Base-by-base conservation (phyloP, 2,888 invertebrate genomes). In the Morinoia aosen region DNA sequence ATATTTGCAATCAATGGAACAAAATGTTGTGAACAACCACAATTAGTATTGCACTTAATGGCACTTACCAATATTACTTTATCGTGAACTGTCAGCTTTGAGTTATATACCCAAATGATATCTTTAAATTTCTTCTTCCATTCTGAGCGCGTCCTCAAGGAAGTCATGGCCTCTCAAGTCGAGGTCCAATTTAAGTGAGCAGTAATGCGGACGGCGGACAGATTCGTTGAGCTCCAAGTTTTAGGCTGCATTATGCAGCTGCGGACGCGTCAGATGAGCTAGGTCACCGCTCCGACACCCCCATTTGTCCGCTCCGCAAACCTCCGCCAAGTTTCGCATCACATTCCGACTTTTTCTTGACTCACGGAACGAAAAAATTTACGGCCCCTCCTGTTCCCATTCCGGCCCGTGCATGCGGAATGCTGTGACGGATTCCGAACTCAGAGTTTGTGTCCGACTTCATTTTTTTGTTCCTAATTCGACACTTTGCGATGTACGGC, bases 231-330 rank as follows among this genome's bases (percentile, higher is more conserved):
- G 58, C 93, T 90, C 90, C 76, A 76, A 90, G 48, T 48, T 90
- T 90, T 57, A 48, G 93, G 56, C 56, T 57, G 93, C 93, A 93
- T 93, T 93, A 93, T 93, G 93, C 93, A 57, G 40, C 57, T 93
- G 57, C 93, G 57, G 93, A 93, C 93, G n/a, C 93, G 57, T 93
- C 93, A 93, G 93, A 93, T 93, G 93, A 93, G 93, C 57, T 57
- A 48, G 93, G 93, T 93, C 93, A 93, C 93, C 93, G 57, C 48
- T 93, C 93, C 93, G 93, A 93, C 93, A 93, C 93, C 93, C 58
- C 93, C 93, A 93, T 93, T 93, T 93, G 93, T 93, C 57, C 48
- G 57, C 93, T 57, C 56, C 57, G 93, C 93, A 93, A 93, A 93
- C 93, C 93, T 48, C 57, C 93, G 93, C 93, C 93, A 93, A 93